phyloP scores from a whole-genome alignment of 2,113 vertebrate species.

The Psittacus erithacus region DNA sequence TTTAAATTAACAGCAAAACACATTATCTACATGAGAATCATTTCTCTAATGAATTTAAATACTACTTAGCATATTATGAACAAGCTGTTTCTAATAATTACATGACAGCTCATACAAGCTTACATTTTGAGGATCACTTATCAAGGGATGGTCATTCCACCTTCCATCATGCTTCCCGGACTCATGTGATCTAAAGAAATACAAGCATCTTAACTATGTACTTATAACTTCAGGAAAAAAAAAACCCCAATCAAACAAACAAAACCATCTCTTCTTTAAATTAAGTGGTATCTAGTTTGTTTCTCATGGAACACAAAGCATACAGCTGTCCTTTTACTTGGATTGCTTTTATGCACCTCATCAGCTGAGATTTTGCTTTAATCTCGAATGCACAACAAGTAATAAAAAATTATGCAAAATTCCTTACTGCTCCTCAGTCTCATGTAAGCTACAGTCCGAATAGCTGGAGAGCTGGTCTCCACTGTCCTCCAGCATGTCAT shows the following conservation, averaged over 20 bases:
- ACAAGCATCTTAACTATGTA: background rate
- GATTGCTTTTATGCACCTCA: background rate
- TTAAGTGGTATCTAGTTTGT: background rate
- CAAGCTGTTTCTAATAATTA: background rate
- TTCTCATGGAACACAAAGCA: background rate
- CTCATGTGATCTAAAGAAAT: slow-evolving; percentile 73
- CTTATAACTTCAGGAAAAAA: background rate
- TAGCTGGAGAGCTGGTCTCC: slow-evolving; percentile 84
- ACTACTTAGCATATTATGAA: background rate
- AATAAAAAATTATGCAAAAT: background rate
- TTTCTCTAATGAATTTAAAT: background rate
- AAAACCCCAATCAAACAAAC: background rate
- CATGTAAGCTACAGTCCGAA: slow-evolving; percentile 79
- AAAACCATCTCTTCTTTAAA: background rate
- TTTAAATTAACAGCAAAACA: background rate
- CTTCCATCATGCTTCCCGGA: slow-evolving; percentile 70
- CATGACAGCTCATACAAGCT: background rate
- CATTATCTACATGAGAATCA: background rate
- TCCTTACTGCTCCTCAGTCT: slow-evolving; percentile 79
- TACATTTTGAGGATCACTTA: slow-evolving; percentile 75
- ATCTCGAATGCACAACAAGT: background rate
- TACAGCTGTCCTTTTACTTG: background rate
- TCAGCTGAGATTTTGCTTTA: background rate
- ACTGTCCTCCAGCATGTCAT: slow-evolving; percentile 96
- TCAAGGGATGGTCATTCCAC: slow-evolving; percentile 75